These are phyloP conservation scores for Dysmachus trigonus DNA, from an alignment of 2,888 invertebrate genomes.

Conservation along the genomic window DNA sequence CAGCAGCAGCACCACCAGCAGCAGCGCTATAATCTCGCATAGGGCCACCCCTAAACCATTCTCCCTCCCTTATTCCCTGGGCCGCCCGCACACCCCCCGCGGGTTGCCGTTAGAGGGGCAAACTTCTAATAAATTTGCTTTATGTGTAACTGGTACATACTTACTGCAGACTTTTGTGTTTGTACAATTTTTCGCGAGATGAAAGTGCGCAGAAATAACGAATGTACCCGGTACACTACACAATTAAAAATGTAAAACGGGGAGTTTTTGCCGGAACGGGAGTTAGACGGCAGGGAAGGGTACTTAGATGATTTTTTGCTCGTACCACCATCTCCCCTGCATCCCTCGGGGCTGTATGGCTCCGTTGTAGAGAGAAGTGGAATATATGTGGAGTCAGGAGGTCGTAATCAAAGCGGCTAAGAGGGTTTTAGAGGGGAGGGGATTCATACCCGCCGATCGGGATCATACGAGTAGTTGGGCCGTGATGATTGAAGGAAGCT, in stretches of 20 bases:
- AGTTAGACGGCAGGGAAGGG: conserved; percentile 35
- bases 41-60: not conserved
- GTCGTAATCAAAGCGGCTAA: not conserved
- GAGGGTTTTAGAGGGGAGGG: not conserved
- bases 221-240: conserved; percentile 51
- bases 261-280: conserved; percentile 33
- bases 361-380: not conserved
- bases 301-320: conserved; percentile 35
- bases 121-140: conserved; percentile 50
- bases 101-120: conserved; percentile 42
- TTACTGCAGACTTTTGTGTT: conserved; percentile 46
- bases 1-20: not conserved
- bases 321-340: not conserved
- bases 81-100: not conserved
- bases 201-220: conserved; percentile 53
- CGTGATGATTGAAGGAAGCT: not conserved
- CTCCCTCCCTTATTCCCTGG: not conserved
- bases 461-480: conserved; percentile 24
- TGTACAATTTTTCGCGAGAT: conserved; percentile 51
- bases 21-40: conserved; percentile 28
- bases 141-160: conserved; percentile 47
- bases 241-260: conserved; percentile 53
- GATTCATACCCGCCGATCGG: not conserved
- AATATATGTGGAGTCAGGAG: conserved; percentile 16
- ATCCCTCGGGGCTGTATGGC: not conserved